These are phyloP conservation scores for Catharus minimus DNA, from an alignment of 2,113 vertebrate species.

Conservation along the genomic window DNA sequence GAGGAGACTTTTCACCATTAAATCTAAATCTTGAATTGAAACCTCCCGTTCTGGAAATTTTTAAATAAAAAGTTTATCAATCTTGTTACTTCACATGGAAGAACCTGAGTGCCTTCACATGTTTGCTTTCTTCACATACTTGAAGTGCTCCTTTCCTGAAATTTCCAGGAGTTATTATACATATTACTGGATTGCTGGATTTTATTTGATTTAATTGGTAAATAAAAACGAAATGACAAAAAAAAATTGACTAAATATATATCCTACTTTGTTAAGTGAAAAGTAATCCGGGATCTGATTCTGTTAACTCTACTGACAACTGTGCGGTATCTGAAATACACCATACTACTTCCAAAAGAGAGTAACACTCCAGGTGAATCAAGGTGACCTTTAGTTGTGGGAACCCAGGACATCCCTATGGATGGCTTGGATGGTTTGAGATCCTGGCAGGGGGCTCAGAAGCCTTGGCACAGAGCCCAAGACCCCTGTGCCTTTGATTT, in stretches of 20 bases:
- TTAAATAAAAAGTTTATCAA: neutral
- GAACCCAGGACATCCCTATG: no score
- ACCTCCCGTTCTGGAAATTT: neutral
- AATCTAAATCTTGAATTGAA: neutral
- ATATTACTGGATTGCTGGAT: neutral
- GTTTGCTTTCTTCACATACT: neutral
- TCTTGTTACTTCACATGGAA: neutral
- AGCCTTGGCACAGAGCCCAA: no score
- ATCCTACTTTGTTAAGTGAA: neutral
- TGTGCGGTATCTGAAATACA: neutral
- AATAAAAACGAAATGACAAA: neutral
- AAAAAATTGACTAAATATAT: neutral
- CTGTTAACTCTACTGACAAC: neutral
- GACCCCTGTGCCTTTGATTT: no score
- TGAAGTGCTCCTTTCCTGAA: neutral
- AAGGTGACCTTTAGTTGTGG: neutral
- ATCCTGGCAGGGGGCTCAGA: no score
- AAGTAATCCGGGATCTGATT: neutral
- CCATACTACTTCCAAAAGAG: neutral
- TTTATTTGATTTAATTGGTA: neutral
- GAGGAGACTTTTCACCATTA: neutral
- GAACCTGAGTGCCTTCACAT: neutral
- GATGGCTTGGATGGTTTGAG: no score
- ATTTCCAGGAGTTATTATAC: neutral
- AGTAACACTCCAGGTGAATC: neutral